Conservation (phyloP, 2,797 vertebrate species). For the Myotis pilosus region DNA sequence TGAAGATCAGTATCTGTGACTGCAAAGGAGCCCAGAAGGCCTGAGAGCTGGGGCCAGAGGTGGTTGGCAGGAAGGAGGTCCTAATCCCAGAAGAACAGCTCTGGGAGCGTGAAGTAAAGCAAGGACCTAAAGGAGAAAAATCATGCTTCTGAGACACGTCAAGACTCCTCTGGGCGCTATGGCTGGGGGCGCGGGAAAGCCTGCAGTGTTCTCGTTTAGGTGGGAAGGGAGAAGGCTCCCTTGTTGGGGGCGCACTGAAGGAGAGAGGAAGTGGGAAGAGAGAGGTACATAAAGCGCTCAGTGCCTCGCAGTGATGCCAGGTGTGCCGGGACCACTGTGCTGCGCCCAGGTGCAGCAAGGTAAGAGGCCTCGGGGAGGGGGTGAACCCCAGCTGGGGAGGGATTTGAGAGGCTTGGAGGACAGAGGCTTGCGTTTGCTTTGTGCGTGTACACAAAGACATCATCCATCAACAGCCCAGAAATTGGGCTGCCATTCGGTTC, state of each 20-base stretch:
- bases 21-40: background rate
- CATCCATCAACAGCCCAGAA: conserved; percentile 29
- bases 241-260: background rate
- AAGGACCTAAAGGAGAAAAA: background rate
- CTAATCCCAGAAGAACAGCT: background rate
- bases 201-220: background rate
- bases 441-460: background rate
- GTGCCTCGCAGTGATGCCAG: background rate
- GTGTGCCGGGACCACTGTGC: background rate
- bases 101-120: background rate
- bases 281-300: background rate
- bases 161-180: background rate
- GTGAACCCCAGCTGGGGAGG: background rate
- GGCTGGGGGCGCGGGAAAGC: background rate
- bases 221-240: background rate
- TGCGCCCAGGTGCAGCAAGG: background rate
- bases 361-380: background rate
- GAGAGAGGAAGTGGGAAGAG: background rate
- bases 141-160: background rate
- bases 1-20: background rate
- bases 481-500: background rate
- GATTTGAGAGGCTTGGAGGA: background rate
- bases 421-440: background rate
- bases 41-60: background rate
- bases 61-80: background rate